Conservation (phyloP, 2,888 invertebrate genomes). For the Luffia ferchaultella region DNA sequence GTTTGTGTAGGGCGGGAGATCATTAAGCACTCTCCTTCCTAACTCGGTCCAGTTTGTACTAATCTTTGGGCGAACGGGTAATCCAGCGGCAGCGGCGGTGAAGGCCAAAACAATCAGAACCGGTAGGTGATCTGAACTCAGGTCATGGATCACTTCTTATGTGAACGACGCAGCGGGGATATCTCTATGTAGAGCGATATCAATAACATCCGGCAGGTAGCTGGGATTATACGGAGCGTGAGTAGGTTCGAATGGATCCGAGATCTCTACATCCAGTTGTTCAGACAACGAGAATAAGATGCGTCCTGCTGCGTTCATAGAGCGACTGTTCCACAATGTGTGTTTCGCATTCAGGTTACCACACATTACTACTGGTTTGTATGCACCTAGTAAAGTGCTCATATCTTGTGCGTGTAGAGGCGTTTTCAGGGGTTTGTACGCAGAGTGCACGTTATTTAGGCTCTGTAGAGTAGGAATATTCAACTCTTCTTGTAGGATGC, state of each 20-base stretch:
- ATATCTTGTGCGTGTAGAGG: neutral
- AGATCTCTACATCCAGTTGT: too few relatives aligned
- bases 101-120: too few relatives aligned
- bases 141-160: neutral
- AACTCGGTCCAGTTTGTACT: too few relatives aligned
- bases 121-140: neutral
- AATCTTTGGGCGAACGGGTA: too few relatives aligned
- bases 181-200: neutral
- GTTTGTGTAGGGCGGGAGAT: too few relatives aligned
- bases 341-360: too few relatives aligned
- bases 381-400: neutral
- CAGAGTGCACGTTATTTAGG: neutral
- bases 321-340: neutral
- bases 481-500: neutral
- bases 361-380: neutral
- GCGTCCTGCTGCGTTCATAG: neutral
- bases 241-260: neutral
- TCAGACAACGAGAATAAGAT: neutral
- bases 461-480: neutral
- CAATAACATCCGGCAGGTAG: too few relatives aligned
- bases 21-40: too few relatives aligned
- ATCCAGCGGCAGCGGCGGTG: too few relatives aligned
- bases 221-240: neutral
- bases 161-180: too few relatives aligned
- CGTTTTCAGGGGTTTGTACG: neutral